phyloP scores from a whole-genome alignment of 2,797 vertebrate species.

The Setipinna tenuifilis region DNA sequence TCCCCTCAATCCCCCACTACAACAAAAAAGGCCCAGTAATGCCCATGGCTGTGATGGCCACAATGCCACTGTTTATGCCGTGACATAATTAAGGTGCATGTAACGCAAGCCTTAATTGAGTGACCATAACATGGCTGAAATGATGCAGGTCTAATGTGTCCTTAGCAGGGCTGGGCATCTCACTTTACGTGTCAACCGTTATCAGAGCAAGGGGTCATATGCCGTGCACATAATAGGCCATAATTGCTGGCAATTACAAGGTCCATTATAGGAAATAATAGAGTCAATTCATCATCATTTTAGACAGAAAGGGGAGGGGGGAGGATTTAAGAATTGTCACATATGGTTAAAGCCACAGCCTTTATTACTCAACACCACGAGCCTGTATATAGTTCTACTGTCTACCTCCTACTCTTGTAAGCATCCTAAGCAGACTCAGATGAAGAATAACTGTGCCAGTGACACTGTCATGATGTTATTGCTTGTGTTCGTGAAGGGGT shows the following conservation, averaged over 20 bases:
- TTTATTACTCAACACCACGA: constrained; percentile 20
- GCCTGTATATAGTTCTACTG: neutral
- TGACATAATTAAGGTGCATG: neutral
- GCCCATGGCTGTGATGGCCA: neutral
- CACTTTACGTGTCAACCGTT: constrained; percentile 25
- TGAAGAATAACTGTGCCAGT: neutral
- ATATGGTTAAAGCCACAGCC: constrained; percentile 33
- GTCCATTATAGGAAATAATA: constrained; percentile 57
- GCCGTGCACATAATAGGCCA: constrained; percentile 46
- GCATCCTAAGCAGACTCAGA: neutral
- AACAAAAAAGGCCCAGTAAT: too few relatives aligned
- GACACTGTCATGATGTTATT: neutral
- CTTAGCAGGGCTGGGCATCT: neutral
- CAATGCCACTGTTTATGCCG: neutral
- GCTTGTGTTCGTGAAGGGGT: neutral
- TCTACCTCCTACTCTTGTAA: neutral
- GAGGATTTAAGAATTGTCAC: constrained; percentile 32
- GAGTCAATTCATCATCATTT: constrained; percentile 51
- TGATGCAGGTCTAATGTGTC: neutral
- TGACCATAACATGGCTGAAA: neutral
- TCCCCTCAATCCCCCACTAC: too few relatives aligned
- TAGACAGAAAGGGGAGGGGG: constrained; percentile 42
- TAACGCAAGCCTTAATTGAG: neutral
- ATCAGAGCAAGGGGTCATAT: constrained; percentile 45
- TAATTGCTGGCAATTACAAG: constrained; percentile 58